Conservation (phyloP, 2,113 vertebrate genomes). For the Eurystomus gularis region DNA sequence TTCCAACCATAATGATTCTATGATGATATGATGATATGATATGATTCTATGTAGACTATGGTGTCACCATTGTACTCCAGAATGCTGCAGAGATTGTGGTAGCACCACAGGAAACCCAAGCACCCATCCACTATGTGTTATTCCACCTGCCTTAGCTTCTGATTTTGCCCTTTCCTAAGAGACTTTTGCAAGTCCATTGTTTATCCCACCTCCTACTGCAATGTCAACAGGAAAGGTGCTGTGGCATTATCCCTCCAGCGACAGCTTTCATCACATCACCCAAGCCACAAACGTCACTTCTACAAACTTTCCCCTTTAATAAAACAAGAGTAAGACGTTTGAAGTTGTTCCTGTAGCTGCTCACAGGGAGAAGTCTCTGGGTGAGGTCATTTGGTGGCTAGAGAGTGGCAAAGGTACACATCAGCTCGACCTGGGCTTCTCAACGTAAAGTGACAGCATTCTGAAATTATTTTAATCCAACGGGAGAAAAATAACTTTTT, state of each 20-base stretch:
- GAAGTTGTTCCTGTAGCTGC: neutral
- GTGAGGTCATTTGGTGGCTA: neutral
- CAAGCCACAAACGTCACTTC: neutral
- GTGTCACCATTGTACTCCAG: neutral
- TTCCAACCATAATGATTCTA: too few relatives aligned
- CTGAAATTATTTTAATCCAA: neutral
- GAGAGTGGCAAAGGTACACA: neutral
- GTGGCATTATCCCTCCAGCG: neutral
- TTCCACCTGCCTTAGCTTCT: neutral
- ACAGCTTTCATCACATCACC: neutral
- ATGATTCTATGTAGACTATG: accelerated
- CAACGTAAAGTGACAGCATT: neutral
- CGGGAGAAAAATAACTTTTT: neutral
- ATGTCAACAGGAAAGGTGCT: accelerated
- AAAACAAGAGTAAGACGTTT: neutral
- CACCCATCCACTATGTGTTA: neutral
- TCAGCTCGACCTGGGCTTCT: neutral
- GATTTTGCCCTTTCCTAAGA: neutral
- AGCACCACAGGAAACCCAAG: neutral
- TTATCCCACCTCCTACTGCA: neutral
- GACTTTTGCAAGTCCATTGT: neutral
- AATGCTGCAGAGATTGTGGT: neutral
- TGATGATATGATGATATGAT: too few relatives aligned
- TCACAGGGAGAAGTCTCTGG: neutral
- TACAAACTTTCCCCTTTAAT: neutral